Base-by-base conservation (phyloP, 2,888 invertebrate genomes). In the Dynastes hyllus region DNA sequence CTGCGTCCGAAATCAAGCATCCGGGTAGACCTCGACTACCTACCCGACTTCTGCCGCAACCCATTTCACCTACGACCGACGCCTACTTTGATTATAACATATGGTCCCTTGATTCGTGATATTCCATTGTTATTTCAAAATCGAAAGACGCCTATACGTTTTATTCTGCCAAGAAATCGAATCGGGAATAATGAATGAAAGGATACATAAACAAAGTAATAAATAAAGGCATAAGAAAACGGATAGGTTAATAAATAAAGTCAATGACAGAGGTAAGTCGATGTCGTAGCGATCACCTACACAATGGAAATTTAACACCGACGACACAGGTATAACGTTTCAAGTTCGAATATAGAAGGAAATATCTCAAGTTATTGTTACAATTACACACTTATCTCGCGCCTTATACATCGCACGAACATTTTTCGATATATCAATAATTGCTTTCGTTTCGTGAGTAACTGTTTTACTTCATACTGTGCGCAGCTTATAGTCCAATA, bases 51-150 rank as follows among this genome's bases (percentile, higher is more conserved):
- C 71, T 58, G 71, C 37, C 29, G 37, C 32, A 29, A 58, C 55
- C 71, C 53, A 53, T 53, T 55, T 37, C 55, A 16, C 32, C 37
- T 32, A 22, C 32, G 70, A 55, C 70, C 50, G 69, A 27, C 83
- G 82, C 84, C 83, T 81, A 81, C 69, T 82, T 83, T 86, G 85
- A 86, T 86, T 85, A 85, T 85, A 85, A 86, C 84, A 84, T 85
- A 86, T 85, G 85, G 83, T 83, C 83, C 16, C 84, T 85, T 86
- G 85, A 86, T 85, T 85, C 84, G 84, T 85, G 82, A 85, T 83
- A 82, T 84, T 82, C 85, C 83, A 84, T 85, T 85, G 85, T 85
- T 84, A 82, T 80, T 81, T 53, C 51, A 50, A 69, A 50, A 71
- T 71, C 71, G 55, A 71, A 55, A 37, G 29, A 55, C 55, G 16